Evolutionary conservation across 1,140 invertebrate species (phyloP).

Genomic region (Drosophila busckii): DNA sequence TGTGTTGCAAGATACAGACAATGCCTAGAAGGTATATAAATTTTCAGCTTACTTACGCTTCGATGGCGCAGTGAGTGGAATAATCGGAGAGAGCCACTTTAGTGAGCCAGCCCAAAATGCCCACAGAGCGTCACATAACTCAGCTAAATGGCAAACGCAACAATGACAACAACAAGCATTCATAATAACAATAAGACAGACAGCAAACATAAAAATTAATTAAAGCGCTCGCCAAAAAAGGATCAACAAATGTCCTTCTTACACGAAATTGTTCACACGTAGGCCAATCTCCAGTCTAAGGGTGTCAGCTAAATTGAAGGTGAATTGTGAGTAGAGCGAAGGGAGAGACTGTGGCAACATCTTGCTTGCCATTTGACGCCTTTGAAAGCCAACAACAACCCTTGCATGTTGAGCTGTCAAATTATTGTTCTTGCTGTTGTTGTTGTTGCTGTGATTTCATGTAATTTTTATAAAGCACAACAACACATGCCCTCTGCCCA

Average conservation of each 20-base stretch:
- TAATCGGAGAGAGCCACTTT: conserved; percentile 15
- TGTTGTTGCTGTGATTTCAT: conserved; percentile 43
- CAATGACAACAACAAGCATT: conserved; percentile 16
- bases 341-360: conserved; percentile 36
- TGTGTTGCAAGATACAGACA: conserved; percentile 15
- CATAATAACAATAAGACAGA: conserved; percentile 2
- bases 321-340: too few relatives aligned
- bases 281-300: too few relatives aligned
- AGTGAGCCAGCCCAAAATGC: conserved; percentile 34
- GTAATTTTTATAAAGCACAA: conserved; percentile 77
- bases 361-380: conserved; percentile 41
- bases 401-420: conserved; percentile 64
- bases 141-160: conserved; percentile 38
- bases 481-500: conserved; percentile 42
- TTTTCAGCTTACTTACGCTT: conserved; percentile 58
- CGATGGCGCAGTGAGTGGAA: conserved; percentile 1
- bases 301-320: too few relatives aligned
- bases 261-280: conserved; percentile 63
- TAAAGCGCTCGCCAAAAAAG: conserved; percentile 52
- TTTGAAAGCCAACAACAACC: conserved; percentile 46
- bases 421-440: conserved; percentile 13
- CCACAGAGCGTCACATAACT: conserved; percentile 67
- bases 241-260: conserved; percentile 53
- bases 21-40: conserved; percentile 54
- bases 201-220: conserved; percentile 65